A percentile compares a stretch with the other conserved stretches of the same genome.
Conservation (phyloP, 2,888 invertebrate species). For the Acholoe squamosa region DNA sequence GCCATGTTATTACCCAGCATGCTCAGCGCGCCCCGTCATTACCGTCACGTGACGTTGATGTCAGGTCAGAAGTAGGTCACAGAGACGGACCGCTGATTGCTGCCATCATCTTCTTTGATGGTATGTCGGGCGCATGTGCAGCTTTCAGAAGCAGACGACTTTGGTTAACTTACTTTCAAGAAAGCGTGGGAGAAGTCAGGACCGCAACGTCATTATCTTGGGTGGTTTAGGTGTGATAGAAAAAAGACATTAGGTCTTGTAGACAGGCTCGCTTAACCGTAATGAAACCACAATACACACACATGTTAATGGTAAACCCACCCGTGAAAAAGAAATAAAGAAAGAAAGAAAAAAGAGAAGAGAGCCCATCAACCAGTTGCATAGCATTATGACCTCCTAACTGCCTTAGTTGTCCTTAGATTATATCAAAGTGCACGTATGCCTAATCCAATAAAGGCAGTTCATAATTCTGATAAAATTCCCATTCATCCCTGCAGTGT, state of each 20-base stretch:
- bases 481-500: too few relatives aligned
- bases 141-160: conserved; percentile 17
- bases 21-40: conserved; percentile 39
- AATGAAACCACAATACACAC: too few relatives aligned
- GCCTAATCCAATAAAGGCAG: too few relatives aligned
- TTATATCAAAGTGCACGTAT: too few relatives aligned
- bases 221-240: too few relatives aligned
- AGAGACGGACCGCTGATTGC: conserved; percentile 13
- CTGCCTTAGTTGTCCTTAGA: too few relatives aligned
- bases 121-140: neutral
- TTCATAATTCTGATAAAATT: too few relatives aligned
- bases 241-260: too few relatives aligned
- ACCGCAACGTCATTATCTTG: too few relatives aligned
- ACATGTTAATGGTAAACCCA: too few relatives aligned
- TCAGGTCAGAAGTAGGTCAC: conserved; percentile 45
- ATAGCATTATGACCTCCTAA: too few relatives aligned
- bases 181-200: neutral
- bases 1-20: conserved; percentile 52
- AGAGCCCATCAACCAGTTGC: neutral
- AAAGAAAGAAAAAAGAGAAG: neutral
- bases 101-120: conserved; percentile 10
- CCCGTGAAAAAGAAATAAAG: neutral
- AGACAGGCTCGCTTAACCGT: too few relatives aligned
- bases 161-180: neutral
- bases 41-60: conserved; percentile 47